phyloP scores from a whole-genome alignment of 1,140 invertebrate genomes.

The Drosophila arawakana region DNA sequence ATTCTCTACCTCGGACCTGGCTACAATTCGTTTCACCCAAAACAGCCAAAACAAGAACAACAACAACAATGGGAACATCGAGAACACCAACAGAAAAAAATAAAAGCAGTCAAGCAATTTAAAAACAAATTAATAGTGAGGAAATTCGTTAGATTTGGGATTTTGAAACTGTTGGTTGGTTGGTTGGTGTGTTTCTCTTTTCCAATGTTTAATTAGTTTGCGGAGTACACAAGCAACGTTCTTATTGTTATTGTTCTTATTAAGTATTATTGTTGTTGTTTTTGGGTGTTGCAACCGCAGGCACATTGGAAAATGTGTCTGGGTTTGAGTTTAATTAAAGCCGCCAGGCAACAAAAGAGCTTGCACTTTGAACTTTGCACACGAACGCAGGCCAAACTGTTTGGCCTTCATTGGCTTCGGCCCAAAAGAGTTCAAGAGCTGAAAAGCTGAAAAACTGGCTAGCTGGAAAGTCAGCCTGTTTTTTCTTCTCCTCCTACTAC shows the following conservation, averaged over 20 bases:
- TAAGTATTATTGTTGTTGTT: conserved; percentile 26
- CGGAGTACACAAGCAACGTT: conserved; percentile 60
- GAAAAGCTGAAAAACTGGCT: neutral
- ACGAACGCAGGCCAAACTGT: conserved; percentile 9
- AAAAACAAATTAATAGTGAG: conserved; percentile 75
- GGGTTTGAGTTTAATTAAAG: conserved; percentile 70
- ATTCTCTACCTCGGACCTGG: neutral
- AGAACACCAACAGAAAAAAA: conserved; percentile 8
- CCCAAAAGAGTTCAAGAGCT: conserved; percentile 8
- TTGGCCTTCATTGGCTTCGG: conserved; percentile 29
- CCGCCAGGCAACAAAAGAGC: conserved; percentile 54
- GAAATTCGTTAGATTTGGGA: conserved; percentile 17
- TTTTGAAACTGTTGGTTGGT: neutral
- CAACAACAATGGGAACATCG: neutral
- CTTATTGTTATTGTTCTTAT: conserved; percentile 20
- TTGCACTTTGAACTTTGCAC: conserved; percentile 54
- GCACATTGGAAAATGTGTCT: conserved; percentile 45
- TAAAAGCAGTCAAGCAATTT: conserved; percentile 48
- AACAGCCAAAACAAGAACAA: conserved; percentile 30
- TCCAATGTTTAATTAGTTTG: conserved; percentile 76
- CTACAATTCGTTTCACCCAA: conserved; percentile 35
- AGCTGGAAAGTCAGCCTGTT: neutral
- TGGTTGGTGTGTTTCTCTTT: conserved; percentile 2
- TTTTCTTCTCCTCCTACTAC: too few relatives aligned
- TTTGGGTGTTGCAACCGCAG: conserved; percentile 27